Conservation (phyloP, 1,140 invertebrate species). For the Drosophila erecta region DNA sequence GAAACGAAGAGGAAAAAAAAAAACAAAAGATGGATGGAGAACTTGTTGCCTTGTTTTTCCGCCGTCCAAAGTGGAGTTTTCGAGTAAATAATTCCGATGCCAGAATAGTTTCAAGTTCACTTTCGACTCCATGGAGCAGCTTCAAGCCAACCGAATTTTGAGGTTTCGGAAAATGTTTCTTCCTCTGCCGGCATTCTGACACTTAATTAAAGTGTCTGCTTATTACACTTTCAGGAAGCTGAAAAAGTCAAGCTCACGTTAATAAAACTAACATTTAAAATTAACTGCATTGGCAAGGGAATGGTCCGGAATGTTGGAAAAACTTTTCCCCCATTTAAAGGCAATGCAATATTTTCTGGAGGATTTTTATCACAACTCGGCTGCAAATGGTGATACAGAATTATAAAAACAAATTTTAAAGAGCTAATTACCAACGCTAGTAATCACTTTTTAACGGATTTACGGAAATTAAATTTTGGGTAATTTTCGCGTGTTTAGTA, state of each 20-base stretch:
- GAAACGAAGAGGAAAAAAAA: not conserved
- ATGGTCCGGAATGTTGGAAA: no score
- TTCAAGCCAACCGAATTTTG: not conserved
- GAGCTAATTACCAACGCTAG: no score
- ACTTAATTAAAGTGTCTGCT: slow-evolving; percentile 11
- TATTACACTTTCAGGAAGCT: not conserved
- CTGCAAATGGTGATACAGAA: no score
- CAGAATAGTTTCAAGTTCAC: slow-evolving; percentile 19
- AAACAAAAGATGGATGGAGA: not conserved
- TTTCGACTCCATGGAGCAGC: slow-evolving; percentile 6
- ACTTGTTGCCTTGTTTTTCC: slow-evolving; percentile 24
- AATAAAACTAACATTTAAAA: slow-evolving; percentile 3
- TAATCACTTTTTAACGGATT: not conserved
- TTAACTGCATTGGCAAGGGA: not conserved
- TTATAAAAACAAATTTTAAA: no score
- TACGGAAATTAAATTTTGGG: not conserved
- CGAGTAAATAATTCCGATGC: slow-evolving; percentile 1
- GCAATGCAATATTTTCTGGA: not conserved
- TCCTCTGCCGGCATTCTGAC: not conserved
- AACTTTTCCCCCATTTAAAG: no score
- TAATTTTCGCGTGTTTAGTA: no score
- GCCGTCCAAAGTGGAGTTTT: slow-evolving; percentile 1
- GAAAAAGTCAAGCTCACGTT: not conserved
- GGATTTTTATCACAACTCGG: no score
- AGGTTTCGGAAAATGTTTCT: not conserved